phyloP scores from a whole-genome alignment of 2,797 vertebrate species.

The Hipposideros larvatus region DNA sequence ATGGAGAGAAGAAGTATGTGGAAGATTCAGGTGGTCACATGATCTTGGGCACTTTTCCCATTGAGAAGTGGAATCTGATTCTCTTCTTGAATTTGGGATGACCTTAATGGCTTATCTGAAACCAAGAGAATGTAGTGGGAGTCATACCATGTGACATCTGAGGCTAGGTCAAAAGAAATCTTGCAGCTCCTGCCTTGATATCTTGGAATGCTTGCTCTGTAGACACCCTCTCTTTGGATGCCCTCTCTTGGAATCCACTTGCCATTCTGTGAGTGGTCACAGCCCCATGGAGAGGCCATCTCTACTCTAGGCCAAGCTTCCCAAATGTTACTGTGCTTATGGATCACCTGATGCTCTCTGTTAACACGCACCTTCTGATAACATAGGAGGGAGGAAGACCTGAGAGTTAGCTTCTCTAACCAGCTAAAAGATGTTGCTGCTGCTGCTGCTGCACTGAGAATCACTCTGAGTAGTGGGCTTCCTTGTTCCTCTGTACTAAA shows the following conservation, averaged over 20 bases:
- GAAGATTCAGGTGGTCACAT: neutral
- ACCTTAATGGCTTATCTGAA: neutral
- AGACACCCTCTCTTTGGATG: neutral
- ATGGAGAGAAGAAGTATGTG: neutral
- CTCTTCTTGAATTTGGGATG: neutral
- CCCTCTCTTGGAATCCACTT: neutral
- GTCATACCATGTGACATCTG: neutral
- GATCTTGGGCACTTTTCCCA: constrained; percentile 36
- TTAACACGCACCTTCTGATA: neutral
- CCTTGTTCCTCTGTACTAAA: neutral
- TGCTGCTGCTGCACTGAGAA: neutral
- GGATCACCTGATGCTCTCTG: neutral
- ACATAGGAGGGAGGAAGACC: neutral
- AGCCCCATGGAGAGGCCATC: neutral
- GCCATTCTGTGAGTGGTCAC: neutral
- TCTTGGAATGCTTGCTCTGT: neutral
- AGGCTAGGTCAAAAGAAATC: constrained; percentile 15
- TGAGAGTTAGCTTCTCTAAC: neutral
- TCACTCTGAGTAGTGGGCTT: neutral
- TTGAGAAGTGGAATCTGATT: neutral
- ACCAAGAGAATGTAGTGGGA: neutral
- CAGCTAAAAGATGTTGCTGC: neutral
- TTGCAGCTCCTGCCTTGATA: neutral
- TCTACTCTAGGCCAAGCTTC: neutral
- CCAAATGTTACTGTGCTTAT: neutral